A percentile compares a stretch with the other conserved stretches of the same genome.
These are phyloP conservation scores for Helobdella robusta DNA, from an alignment of 2,888 invertebrate genomes.

Conservation along the genomic window DNA sequence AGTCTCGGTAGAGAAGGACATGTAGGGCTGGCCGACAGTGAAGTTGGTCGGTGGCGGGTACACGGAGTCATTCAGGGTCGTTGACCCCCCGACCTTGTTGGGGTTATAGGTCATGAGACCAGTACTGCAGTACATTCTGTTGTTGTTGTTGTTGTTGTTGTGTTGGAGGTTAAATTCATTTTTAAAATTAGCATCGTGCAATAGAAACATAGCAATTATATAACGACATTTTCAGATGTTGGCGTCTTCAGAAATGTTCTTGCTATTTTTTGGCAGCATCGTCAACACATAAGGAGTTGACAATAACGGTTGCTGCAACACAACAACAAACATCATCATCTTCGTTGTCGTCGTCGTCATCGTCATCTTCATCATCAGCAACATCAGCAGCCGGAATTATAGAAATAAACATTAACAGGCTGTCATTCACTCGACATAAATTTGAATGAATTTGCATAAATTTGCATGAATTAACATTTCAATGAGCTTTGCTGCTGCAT, in stretches of 20 bases:
- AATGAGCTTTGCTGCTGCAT: conserved; percentile 12
- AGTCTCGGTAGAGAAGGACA: conserved; percentile 23
- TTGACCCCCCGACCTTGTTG: conserved; percentile 18
- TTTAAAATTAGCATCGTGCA: too few relatives aligned
- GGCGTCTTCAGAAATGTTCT: neutral
- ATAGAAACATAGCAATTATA: too few relatives aligned
- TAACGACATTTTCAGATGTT: neutral
- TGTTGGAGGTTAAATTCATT: too few relatives aligned
- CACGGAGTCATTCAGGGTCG: conserved; percentile 2
- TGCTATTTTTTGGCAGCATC: neutral
- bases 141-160: neutral
- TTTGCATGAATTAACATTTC: conserved; percentile 20
- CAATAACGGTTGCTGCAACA: neutral
- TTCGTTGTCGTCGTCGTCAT: neutral
- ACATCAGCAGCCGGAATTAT: neutral
- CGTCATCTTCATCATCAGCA: neutral
- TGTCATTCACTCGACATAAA: neutral
- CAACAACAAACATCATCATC: neutral
- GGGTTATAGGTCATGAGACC: conserved; percentile 22
- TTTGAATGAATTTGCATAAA: conserved; percentile 20
- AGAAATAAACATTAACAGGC: neutral
- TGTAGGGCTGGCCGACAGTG: conserved; percentile 24
- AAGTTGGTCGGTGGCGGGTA: conserved; percentile 21
- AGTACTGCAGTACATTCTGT: conserved; percentile 27
- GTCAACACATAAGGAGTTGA: neutral